Evolutionary conservation across 2,797 vertebrate species (phyloP), one percentile per base, ranked within the genome.

Genomic region (Apodemus agrarius): DNA sequence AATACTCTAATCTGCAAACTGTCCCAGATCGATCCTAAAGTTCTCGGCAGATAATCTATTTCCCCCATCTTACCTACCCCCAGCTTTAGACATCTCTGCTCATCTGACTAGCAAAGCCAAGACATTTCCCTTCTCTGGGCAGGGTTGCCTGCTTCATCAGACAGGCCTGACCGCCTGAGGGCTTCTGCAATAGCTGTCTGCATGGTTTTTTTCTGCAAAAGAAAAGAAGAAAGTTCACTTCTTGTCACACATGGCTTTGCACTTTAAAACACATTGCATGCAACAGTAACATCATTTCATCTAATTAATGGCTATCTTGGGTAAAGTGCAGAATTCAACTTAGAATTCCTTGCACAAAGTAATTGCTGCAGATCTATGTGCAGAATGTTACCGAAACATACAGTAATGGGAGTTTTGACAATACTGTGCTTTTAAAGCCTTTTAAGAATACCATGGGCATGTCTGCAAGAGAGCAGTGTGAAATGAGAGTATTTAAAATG

Each of bases 371-470:
- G 84, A 89, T 96, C 61, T 72, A 88, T 67, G 85, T 69, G 83
- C 16, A 54, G 59, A 92, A 76, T 63, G 63, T 65, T 94, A 96
- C 78, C 7, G 89, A 96, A 94, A 97, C 29, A n/a, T 90, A 52
- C 9, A 89, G 78, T 80, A 94, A 92, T 89, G 88, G 43, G 87
- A 81, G 69, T 82, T 97, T 93, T 96, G 93, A 96, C 75, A 97
- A 96, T 92, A 88, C 57, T 13, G 81, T 65, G 88, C 81, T 97
- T 93, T 96, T 89, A 96, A 95, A 96, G 75, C 65, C 90, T 96
- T 97, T 96, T 89, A 86, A 96, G 88, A 97, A 95, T 91, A 83
- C 79, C 69, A 26, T 49, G 81, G 49, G 43, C 88, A 85, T 92
- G 46, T 91, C 93, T 92, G 29, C 72, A 63, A 88, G 46, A 86